Conservation (phyloP, 2,797 vertebrate species). For the Discoglossus pictus region DNA sequence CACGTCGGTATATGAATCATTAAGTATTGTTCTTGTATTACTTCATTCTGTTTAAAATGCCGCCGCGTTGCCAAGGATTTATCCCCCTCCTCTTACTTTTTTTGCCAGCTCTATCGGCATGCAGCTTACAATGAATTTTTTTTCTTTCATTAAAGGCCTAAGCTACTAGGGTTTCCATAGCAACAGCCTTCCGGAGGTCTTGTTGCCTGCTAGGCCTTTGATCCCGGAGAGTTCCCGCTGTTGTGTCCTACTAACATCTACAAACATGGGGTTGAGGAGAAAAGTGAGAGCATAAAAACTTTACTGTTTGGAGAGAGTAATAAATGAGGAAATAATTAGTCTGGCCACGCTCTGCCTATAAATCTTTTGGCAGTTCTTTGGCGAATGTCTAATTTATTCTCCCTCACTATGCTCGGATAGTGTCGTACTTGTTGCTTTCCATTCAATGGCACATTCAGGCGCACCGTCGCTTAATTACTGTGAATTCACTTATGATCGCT, state of each 20-base stretch:
- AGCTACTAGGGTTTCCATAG: conserved; percentile 74
- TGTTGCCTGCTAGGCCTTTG: conserved; percentile 76
- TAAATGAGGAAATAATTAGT: conserved; percentile 46
- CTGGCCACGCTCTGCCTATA: conserved; percentile 54
- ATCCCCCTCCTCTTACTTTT: conserved; percentile 52
- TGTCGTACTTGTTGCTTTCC: conserved; percentile 67
- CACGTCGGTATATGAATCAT: conserved; percentile 23
- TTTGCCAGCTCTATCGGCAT: conserved; percentile 53
- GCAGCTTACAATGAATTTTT: conserved; percentile 64
- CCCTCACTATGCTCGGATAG: conserved; percentile 42
- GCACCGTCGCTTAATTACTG: conserved; percentile 24
- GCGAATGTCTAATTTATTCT: conserved; percentile 49
- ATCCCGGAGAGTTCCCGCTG: conserved; percentile 67
- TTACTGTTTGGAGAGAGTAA: conserved; percentile 56
- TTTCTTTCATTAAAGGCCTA: conserved; percentile 65
- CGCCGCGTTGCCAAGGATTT: conserved; percentile 65
- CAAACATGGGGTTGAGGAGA: conserved; percentile 51
- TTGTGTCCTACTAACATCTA: conserved; percentile 59
- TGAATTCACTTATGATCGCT: conserved; percentile 48
- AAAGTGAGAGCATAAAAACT: conserved; percentile 59
- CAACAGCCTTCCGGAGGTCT: conserved; percentile 74
- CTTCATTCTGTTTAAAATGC: conserved; percentile 54
- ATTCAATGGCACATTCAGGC: conserved; percentile 46
- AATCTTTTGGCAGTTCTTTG: conserved; percentile 52
- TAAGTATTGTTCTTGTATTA: conserved; percentile 9